Evolutionary conservation across 2,888 invertebrate genomes (phyloP).

Genomic region (Hoplodrina blanda): DNA sequence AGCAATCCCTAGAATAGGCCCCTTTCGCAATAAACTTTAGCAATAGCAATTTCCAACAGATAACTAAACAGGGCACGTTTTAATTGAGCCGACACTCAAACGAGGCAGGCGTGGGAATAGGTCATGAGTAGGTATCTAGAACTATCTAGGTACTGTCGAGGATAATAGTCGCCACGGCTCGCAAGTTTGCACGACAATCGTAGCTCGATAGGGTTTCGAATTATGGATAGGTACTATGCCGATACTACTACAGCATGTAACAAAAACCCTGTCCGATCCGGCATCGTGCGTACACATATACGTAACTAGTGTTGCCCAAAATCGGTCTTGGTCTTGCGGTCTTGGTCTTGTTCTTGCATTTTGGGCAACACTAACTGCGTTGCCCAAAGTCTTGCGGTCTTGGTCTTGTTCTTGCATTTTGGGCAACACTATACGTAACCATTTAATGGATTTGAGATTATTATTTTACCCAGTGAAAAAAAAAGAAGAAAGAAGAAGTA

Average conservation of each 20-base stretch:
- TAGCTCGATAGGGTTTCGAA: conserved; percentile 22
- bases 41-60: conserved; percentile 22
- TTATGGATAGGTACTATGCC: neutral
- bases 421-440: no score
- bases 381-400: no score
- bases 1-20: neutral
- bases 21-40: neutral
- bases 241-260: neutral
- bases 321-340: no score
- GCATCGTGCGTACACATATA: no score
- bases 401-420: no score
- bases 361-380: no score
- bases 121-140: conserved; percentile 37
- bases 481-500: no score
- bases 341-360: no score
- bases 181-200: conserved; percentile 39
- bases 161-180: conserved; percentile 28
- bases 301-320: no score
- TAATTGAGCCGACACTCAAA: conserved; percentile 40
- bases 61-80: conserved; percentile 23
- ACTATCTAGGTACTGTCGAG: conserved; percentile 22
- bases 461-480: no score
- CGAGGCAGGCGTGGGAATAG: conserved; percentile 35
- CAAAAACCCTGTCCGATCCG: no score
- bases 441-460: no score